Conservation (phyloP, 2,113 vertebrate species). For the Uropsilus gracilis region DNA sequence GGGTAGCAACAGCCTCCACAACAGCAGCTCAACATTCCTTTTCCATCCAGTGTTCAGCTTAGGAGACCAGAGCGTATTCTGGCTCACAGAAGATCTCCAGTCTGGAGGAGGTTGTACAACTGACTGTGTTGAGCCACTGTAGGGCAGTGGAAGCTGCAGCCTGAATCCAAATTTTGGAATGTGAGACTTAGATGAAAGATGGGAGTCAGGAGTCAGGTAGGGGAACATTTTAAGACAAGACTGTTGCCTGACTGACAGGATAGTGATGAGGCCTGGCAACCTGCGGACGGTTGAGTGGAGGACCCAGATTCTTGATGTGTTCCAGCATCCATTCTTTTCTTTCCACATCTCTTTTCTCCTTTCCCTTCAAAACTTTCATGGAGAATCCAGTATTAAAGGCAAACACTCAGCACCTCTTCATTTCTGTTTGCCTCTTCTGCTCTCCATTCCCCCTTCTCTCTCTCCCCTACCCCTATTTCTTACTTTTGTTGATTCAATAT, state of each 20-base stretch:
- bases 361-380: background rate
- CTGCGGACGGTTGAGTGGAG: background rate
- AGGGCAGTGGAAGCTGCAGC: background rate
- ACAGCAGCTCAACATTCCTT: too few species aligned
- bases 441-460: background rate
- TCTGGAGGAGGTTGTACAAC: background rate
- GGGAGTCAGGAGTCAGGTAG: background rate
- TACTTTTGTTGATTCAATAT: background rate
- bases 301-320: background rate
- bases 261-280: background rate
- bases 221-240: background rate
- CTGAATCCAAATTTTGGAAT: background rate
- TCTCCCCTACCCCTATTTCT: background rate
- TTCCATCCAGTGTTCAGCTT: background rate
- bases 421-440: background rate
- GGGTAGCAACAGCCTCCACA: fast-evolving
- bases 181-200: background rate
- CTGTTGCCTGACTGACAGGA: background rate
- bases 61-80: background rate
- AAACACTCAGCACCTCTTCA: background rate
- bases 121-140: background rate
- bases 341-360: background rate
- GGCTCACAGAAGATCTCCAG: background rate
- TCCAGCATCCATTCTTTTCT: background rate
- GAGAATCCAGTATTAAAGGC: background rate